phyloP scores from a whole-genome alignment of 2,113 vertebrate genomes.

The Carollia perspicillata region DNA sequence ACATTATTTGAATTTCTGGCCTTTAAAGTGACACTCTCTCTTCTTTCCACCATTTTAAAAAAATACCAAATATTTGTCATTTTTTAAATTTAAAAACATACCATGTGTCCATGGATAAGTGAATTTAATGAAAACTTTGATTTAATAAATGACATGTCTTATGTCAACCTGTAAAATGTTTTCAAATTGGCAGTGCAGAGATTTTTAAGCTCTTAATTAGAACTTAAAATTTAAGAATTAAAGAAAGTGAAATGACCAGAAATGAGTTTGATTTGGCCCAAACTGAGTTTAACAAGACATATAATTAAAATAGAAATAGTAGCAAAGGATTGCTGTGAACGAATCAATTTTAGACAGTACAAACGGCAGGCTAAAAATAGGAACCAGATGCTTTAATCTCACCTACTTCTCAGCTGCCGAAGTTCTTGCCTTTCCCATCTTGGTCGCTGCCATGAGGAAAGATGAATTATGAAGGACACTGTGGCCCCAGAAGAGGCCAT shows the following conservation, averaged over 20 bases:
- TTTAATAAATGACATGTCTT: not conserved
- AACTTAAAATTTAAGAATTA: constrained; percentile 30
- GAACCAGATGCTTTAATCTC: not conserved
- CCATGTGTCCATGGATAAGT: not conserved
- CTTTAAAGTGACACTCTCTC: not conserved
- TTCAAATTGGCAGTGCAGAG: not conserved
- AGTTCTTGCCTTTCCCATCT: not conserved
- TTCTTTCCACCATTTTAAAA: not conserved
- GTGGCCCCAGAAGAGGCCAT: not conserved
- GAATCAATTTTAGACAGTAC: not conserved
- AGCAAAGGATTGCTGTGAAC: not conserved
- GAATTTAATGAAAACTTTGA: constrained; percentile 38
- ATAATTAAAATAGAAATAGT: constrained; percentile 46
- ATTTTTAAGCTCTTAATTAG: too few species aligned
- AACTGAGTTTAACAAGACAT: constrained; percentile 28
- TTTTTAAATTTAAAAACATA: constrained; percentile 11
- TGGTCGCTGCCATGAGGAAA: not conserved
- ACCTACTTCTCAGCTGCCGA: not conserved
- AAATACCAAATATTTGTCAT: not conserved
- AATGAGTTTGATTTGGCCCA: not conserved
- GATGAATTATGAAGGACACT: not conserved
- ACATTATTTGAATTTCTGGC: not conserved
- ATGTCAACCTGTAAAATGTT: not conserved
- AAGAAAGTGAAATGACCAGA: constrained; percentile 39
- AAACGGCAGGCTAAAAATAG: not conserved